phyloP scores from a whole-genome alignment of 2,113 vertebrate species.

The Sylvia atricapilla region DNA sequence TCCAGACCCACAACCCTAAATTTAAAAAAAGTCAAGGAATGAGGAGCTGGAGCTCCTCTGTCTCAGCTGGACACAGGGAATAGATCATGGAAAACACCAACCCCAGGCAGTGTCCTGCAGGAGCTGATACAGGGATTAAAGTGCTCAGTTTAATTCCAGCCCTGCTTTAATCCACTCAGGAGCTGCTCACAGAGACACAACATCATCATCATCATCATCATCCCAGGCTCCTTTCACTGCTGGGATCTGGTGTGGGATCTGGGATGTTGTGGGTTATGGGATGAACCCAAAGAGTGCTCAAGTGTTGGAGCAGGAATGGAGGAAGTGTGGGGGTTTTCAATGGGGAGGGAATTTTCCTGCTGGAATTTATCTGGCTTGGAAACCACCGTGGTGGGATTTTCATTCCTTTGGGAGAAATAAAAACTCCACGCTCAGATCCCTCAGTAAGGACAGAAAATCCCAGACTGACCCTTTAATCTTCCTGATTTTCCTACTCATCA shows the following conservation, averaged over 20 bases:
- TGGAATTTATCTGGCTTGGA: background rate
- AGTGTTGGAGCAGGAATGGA: background rate
- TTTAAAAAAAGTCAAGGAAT: background rate
- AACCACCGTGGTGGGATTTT: background rate
- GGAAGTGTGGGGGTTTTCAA: background rate
- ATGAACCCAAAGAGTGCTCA: background rate
- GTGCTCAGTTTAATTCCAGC: background rate
- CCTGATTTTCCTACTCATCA: background rate
- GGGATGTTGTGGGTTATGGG: background rate
- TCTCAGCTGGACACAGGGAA: background rate
- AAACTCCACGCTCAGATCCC: background rate
- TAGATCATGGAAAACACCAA: rapidly evolving
- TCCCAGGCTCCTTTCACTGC: background rate
- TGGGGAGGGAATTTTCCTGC: background rate
- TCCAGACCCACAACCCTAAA: background rate
- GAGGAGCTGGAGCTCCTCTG: background rate
- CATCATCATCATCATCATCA: background rate
- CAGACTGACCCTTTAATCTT: background rate
- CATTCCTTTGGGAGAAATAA: background rate
- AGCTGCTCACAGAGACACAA: background rate
- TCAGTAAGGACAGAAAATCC: rapidly evolving
- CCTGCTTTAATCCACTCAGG: background rate
- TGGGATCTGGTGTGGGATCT: background rate
- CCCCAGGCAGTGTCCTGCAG: background rate
- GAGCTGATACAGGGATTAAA: background rate